Base-by-base conservation (phyloP, 2,888 invertebrate species). In the Girardia tigrina region DNA sequence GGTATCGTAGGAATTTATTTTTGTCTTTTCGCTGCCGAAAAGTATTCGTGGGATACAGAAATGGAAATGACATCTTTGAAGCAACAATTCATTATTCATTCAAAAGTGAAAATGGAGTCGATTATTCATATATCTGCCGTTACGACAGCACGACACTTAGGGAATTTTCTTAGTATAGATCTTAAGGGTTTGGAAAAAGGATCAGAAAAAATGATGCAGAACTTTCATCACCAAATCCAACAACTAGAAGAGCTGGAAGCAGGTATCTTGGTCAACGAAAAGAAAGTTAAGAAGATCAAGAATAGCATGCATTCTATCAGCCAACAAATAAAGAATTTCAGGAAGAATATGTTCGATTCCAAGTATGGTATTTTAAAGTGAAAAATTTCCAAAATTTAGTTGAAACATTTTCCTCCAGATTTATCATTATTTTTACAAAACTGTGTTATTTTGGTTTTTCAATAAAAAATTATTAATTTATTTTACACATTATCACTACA, bases 21-120 rank as follows among this genome's bases (percentile, higher is more conserved):
- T 2, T 8, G 6, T 6, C 4, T 16, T 20, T n/a, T 56, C 6
- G 56, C 2, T 4, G n/a, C n/a, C 23, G 56, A 56, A 56, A 56
- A 23, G 23, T 56, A 56, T 56, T 2, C n/a, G n/a, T 56, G 56
- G 56, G 56, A 56, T 16, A 23, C 23, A 20, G n/a, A 56, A 12
- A 2, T 12, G 56, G 56, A 56, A 56, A 56, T 56, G 4, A 8
- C n/a, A 56, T 56, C 56, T 6, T 56, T 56, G n/a, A 56, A 56
- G 23, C n/a, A 56, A 2, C 56, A 56, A 23, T 56, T 56, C 23
- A 56, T 56, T n/a, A n/a, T 20, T 56, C 56, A 56, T 56, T 56
- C 20, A 6, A 56, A 56, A 56, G 56, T 56, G n/a, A 56, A 56
- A 56, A 56, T 56, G 56, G 56, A 56, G 23, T 56, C 56, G n/a